Base-by-base conservation (phyloP, 2,113 vertebrate genomes). In the Leptobrachium ailaonicum region DNA sequence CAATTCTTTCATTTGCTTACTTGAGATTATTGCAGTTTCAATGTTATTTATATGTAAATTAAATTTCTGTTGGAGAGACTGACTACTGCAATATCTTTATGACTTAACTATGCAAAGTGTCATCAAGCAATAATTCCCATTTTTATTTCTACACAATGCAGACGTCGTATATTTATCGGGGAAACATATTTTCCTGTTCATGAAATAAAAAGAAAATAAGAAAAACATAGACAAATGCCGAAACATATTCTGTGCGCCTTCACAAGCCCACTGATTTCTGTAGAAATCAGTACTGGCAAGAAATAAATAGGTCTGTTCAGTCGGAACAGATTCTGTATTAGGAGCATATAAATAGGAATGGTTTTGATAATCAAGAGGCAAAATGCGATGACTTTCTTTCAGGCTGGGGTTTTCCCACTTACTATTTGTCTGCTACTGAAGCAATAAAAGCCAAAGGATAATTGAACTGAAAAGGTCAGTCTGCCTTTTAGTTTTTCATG, bases 1-100 rank as follows among this genome's bases (percentile, higher is more conserved):
- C 11, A 78, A 50, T 41, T 41, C 68, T 64, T 72, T 72, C 77
- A 69, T 41, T 14, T 54, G 70, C 50, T 10, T 58, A 79, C 67
- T 71, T 64, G 20, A 68, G 32, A 60, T 79, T 63, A 77, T 60
- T 32, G 14, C 56, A 62, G 76, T 54, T 78, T n/a, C 54, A 72
- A 62, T 60, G 77, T 79, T 79, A 79, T 71, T 79, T 79, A 71
- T 79, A 79, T 79, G 77, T 71, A 79, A 79, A 79, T 79, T 2
- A 79, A 73, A 79, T 79, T 53, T 58, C 77, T 73, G 70, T 64
- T 70, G 43, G 77, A 66, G 13, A 73, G 70, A 66, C 44, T 56
- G 77, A 72, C 45, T 53, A 43, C 13, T 73, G 69, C 70, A 50
- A 44, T 66, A 73, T 72, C 71, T 67, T 73, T 58, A 32, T 56